These are phyloP conservation scores for Nylanderia fulva DNA, from an alignment of 1,140 invertebrate genomes.

Conservation along the genomic window DNA sequence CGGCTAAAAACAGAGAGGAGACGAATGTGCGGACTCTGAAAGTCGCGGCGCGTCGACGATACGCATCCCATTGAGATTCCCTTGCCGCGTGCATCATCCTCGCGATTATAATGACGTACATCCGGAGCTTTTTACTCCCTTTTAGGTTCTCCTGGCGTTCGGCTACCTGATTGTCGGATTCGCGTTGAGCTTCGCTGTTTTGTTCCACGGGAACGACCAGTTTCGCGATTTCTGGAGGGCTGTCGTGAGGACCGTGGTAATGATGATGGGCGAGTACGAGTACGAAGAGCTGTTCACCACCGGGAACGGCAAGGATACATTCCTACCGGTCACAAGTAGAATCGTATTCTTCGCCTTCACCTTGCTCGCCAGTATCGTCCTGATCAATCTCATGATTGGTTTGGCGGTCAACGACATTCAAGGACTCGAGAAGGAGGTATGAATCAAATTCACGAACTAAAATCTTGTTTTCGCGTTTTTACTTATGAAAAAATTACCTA, in stretches of 20 bases:
- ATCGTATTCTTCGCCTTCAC: conserved; percentile 88
- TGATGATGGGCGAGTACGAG: conserved; percentile 88
- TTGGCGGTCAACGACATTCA: conserved; percentile 89
- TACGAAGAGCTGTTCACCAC: conserved; percentile 81
- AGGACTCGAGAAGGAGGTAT: conserved; percentile 84
- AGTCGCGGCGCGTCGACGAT: conserved; percentile 37
- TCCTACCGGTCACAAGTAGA: conserved; percentile 80
- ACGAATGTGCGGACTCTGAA: not conserved
- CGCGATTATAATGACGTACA: conserved; percentile 74
- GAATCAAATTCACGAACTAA: conserved; percentile 40
- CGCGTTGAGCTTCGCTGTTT: conserved; percentile 86
- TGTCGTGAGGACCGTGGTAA: conserved; percentile 84
- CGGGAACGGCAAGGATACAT: conserved; percentile 33
- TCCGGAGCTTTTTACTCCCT: conserved; percentile 73
- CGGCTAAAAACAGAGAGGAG: not conserved
- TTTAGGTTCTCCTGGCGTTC: conserved; percentile 85
- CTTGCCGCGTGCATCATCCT: conserved; percentile 47
- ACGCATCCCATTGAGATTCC: conserved; percentile 31
- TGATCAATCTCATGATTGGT: conserved; percentile 86
- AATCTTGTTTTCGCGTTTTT: not conserved
- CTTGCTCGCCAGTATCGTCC: conserved; percentile 88
- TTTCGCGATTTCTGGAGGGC: conserved; percentile 84
- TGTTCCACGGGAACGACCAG: conserved; percentile 83
- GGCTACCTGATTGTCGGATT: conserved; percentile 87
- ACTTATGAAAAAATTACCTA: not conserved